These are phyloP conservation scores for Drosophila eugracilis DNA, from an alignment of 1,140 invertebrate genomes.

Conservation along the genomic window DNA sequence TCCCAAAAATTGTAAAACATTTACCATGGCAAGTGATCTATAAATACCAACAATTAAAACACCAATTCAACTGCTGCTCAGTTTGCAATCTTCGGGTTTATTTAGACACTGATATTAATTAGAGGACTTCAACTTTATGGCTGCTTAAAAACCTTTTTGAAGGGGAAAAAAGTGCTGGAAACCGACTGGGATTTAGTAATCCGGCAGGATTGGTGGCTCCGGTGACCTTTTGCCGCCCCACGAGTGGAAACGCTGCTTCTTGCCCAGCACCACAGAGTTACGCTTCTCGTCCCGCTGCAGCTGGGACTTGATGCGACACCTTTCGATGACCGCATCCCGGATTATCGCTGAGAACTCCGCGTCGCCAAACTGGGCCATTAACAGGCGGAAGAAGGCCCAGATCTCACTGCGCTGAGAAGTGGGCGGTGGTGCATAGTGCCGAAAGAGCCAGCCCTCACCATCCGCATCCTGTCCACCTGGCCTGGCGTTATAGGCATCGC, in stretches of 20 bases:
- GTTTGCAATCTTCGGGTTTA: conserved; percentile 52
- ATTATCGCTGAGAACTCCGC: conserved; percentile 71
- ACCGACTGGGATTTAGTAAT: conserved; percentile 29
- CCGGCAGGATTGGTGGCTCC: conserved; percentile 33
- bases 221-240: conserved; percentile 84
- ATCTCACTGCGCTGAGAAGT: conserved; percentile 74
- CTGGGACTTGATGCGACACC: conserved; percentile 71
- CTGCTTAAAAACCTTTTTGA: conserved; percentile 72
- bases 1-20: background rate
- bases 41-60: background rate
- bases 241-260: conserved; percentile 84
- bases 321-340: conserved; percentile 75
- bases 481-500: conserved; percentile 71
- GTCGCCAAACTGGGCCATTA: conserved; percentile 83
- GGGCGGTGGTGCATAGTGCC: conserved; percentile 66
- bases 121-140: conserved; percentile 52
- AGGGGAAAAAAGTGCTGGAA: conserved; percentile 21
- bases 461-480: conserved; percentile 40
- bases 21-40: conserved; percentile 16
- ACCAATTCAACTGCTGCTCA: conserved; percentile 3
- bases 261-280: conserved; percentile 78
- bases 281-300: conserved; percentile 79
- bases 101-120: conserved; percentile 64
- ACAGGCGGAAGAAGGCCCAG: conserved; percentile 79
- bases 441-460: conserved; percentile 58